phyloP scores from a whole-genome alignment of 2,888 invertebrate genomes.

The Ethmia dodecea region DNA sequence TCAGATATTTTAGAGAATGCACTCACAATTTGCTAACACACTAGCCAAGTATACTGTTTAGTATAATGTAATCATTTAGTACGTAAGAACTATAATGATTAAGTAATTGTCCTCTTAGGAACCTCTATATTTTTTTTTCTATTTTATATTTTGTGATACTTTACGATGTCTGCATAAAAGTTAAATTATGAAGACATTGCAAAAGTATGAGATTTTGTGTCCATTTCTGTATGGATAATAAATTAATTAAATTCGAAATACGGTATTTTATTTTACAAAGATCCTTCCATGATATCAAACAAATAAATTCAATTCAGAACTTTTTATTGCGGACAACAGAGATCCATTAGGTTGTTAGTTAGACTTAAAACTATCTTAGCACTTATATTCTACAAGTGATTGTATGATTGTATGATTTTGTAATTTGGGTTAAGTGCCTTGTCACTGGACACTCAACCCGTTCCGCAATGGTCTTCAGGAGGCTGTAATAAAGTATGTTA shows the following conservation, averaged over 20 bases:
- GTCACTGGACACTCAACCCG: too few species aligned
- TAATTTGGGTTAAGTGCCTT: too few species aligned
- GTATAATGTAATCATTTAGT: constrained; percentile 58
- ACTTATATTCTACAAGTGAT: too few species aligned
- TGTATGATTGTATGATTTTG: too few species aligned
- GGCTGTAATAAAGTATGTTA: too few species aligned
- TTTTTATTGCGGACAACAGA: too few species aligned
- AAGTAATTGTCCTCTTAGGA: constrained; percentile 54
- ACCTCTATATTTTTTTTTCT: constrained; percentile 62
- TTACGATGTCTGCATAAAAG: constrained; percentile 59
- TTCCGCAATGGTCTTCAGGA: too few species aligned
- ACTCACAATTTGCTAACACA: constrained; percentile 30
- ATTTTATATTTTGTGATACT: constrained; percentile 56
- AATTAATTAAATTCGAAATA: constrained; percentile 52
- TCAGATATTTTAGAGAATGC: constrained; percentile 36
- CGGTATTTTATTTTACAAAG: constrained; percentile 23
- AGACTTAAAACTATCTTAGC: too few species aligned
- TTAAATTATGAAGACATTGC: constrained; percentile 53
- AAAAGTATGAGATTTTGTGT: constrained; percentile 58
- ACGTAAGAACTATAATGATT: constrained; percentile 51
- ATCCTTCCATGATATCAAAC: not conserved
- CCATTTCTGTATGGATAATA: constrained; percentile 66
- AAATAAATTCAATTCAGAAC: too few species aligned
- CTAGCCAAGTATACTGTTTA: constrained; percentile 38
- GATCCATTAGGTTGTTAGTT: too few species aligned